Percentiles rank a stretch among this genome's conserved stretches.
These are phyloP conservation scores for Drosophila niveifrons DNA, from an alignment of 2,888 invertebrate genomes.

Conservation along the genomic window DNA sequence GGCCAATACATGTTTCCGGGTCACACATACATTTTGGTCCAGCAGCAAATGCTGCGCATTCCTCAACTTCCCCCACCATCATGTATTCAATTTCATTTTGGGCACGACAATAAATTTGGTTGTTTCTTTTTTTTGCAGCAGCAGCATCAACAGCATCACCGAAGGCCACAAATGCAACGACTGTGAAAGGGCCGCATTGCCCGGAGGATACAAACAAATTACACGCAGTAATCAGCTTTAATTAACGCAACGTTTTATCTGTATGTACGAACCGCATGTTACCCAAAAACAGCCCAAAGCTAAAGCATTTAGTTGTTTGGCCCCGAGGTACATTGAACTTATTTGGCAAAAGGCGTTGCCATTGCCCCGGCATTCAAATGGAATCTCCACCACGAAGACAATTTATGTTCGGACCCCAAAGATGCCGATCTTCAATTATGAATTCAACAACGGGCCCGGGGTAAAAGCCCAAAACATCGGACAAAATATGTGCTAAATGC, in stretches of 20 bases:
- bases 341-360: slow-evolving; percentile 66
- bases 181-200: slow-evolving; percentile 59
- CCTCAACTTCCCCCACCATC: slow-evolving; percentile 21
- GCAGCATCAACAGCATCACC: slow-evolving; percentile 41
- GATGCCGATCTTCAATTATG: slow-evolving; percentile 73
- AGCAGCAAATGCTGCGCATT: slow-evolving; percentile 37
- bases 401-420: slow-evolving; percentile 55
- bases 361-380: slow-evolving; percentile 56
- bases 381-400: slow-evolving; percentile 57
- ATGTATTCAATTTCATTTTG: slow-evolving; percentile 60
- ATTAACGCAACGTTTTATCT: slow-evolving; percentile 76
- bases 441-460: slow-evolving; percentile 34
- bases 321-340: slow-evolving; percentile 65
- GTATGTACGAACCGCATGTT: slow-evolving; percentile 3
- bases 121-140: slow-evolving; percentile 32
- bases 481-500: slow-evolving; percentile 62
- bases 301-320: slow-evolving; percentile 14
- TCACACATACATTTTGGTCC: slow-evolving; percentile 57
- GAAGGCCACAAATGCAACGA: slow-evolving; percentile 48
- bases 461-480: slow-evolving; percentile 18
- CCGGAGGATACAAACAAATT: slow-evolving; percentile 74
- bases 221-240: slow-evolving; percentile 74
- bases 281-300: slow-evolving; percentile 41
- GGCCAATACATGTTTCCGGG: slow-evolving; percentile 59
- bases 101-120: slow-evolving; percentile 53